Evolutionary conservation across 1,140 invertebrate species (phyloP).

Genomic region (Anastatus disparis): DNA sequence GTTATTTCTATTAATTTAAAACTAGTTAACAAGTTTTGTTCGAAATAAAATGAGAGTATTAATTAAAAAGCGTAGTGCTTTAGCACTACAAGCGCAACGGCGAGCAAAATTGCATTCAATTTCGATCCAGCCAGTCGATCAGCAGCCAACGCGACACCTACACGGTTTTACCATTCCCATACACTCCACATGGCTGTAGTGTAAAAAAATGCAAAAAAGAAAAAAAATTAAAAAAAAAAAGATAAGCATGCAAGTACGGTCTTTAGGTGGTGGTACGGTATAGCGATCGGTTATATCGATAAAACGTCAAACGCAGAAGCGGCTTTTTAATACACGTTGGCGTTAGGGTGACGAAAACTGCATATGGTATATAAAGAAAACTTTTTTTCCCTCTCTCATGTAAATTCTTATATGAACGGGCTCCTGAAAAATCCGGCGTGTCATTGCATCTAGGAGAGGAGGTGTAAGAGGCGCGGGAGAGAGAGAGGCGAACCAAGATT

Average conservation of each 20-base stretch:
- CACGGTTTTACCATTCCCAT: too few species aligned
- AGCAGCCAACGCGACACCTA: neutral
- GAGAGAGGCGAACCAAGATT: too few species aligned
- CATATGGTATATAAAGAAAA: too few species aligned
- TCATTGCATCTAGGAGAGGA: neutral
- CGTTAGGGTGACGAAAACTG: slow-evolving; percentile 21
- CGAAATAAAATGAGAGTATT: neutral
- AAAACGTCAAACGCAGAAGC: slow-evolving; percentile 21
- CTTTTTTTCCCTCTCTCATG: slow-evolving; percentile 1
- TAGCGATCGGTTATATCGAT: too few species aligned
- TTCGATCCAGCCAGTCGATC: neutral
- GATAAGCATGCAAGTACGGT: too few species aligned
- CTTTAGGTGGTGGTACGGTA: too few species aligned
- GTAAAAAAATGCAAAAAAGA: neutral
- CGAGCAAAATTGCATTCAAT: neutral
- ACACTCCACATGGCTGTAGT: too few species aligned
- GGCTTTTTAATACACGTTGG: slow-evolving; percentile 14
- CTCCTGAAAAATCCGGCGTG: neutral
- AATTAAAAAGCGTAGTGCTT: neutral
- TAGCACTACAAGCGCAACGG: neutral
- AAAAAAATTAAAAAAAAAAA: neutral
- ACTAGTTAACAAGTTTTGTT: too few species aligned
- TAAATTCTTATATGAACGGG: slow-evolving; percentile 15
- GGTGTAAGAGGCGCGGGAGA: too few species aligned
- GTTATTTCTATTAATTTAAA: too few species aligned